Evolutionary conservation across 2,888 invertebrate genomes (phyloP).

Genomic region (Apamea monoglypha): DNA sequence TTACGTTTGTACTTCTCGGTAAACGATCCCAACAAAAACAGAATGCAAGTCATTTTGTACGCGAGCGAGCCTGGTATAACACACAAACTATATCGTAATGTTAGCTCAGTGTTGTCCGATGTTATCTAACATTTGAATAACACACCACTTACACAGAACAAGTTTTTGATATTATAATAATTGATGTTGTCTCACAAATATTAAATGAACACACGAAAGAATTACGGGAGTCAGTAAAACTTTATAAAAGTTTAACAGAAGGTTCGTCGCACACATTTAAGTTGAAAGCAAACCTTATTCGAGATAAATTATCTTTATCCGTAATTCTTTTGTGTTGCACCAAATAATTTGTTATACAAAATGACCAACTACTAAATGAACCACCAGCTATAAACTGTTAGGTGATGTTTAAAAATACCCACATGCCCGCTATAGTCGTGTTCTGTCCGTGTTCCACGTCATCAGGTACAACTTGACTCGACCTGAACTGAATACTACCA

Average conservation of each 20-base stretch:
- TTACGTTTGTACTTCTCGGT: slow-evolving; percentile 17
- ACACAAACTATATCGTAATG: slow-evolving; percentile 37
- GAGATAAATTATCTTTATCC: neutral
- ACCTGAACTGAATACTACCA: slow-evolving; percentile 57
- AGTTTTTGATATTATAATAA: slow-evolving; percentile 40
- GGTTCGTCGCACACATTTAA: neutral
- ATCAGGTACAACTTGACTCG: slow-evolving; percentile 61
- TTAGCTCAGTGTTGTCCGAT: slow-evolving; percentile 56
- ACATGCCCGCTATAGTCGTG: slow-evolving; percentile 77
- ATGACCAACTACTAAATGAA: slow-evolving; percentile 56
- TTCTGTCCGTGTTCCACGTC: slow-evolving; percentile 54
- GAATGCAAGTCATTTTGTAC: slow-evolving; percentile 55
- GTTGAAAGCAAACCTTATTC: neutral
- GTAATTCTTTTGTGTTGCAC: slow-evolving; percentile 52
- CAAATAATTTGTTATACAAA: slow-evolving; percentile 28
- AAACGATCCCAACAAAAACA: slow-evolving; percentile 40
- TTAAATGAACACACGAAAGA: slow-evolving; percentile 42
- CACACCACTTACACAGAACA: slow-evolving; percentile 50
- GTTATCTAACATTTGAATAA: slow-evolving; percentile 57
- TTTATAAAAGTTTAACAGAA: slow-evolving; percentile 1
- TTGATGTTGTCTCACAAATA: slow-evolving; percentile 48
- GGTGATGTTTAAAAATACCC: slow-evolving; percentile 85
- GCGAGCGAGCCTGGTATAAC: slow-evolving; percentile 26
- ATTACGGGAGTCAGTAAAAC: slow-evolving; percentile 22
- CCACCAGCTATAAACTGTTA: slow-evolving; percentile 71